Evolutionary conservation across 2,113 vertebrate species (phyloP).

Genomic region (Chamaea fasciata): DNA sequence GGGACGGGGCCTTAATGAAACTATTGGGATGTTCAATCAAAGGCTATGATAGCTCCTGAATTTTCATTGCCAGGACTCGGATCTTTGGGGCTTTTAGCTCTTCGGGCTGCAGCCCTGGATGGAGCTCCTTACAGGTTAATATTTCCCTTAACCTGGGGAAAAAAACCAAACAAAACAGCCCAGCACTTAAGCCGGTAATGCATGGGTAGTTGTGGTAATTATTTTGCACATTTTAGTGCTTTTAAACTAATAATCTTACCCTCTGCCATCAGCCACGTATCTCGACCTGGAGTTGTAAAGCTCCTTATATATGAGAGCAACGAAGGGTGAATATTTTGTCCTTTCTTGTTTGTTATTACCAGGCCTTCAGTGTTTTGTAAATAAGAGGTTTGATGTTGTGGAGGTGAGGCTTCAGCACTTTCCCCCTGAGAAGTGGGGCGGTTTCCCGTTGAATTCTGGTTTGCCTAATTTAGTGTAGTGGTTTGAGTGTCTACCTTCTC

Average conservation of each 20-base stretch:
- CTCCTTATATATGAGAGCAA: neutral
- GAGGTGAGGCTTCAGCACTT: neutral
- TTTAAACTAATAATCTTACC: slow-evolving; percentile 31
- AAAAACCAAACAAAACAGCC: neutral
- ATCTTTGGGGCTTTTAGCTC: neutral
- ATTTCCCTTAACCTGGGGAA: neutral
- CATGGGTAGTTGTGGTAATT: slow-evolving; percentile 20
- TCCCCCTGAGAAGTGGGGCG: neutral
- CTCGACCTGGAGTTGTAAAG: neutral
- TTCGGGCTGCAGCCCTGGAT: neutral
- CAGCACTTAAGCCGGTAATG: neutral
- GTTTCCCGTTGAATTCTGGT: too few species aligned
- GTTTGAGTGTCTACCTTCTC: too few species aligned
- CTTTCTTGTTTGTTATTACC: neutral
- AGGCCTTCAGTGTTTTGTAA: neutral
- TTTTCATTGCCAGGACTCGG: neutral
- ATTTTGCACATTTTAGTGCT: slow-evolving; percentile 45
- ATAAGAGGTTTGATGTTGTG: neutral
- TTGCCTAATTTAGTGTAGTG: too few species aligned
- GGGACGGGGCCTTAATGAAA: neutral
- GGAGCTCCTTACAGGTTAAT: neutral
- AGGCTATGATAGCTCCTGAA: neutral
- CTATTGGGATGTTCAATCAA: neutral
- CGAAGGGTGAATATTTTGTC: neutral
- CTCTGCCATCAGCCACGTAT: neutral